Percentiles rank a stretch among this genome's conserved stretches.
Conservation (phyloP, 2,797 vertebrate species). For the Coendou prehensilis region DNA sequence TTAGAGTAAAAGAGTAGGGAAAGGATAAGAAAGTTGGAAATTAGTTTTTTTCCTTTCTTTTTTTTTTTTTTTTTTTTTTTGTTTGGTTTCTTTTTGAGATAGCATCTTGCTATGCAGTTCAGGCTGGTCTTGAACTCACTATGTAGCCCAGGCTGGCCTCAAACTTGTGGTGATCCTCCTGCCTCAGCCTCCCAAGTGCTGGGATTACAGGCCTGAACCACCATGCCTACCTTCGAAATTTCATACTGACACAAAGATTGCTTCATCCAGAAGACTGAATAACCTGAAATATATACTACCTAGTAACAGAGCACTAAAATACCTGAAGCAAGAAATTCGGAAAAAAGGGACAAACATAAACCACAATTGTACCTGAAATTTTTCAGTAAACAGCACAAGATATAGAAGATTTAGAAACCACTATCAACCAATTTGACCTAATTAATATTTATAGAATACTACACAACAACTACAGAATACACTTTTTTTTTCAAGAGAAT, state of each 20-base stretch:
- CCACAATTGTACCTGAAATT: neutral
- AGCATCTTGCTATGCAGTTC: neutral
- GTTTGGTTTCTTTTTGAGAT: neutral
- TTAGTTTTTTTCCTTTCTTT: neutral
- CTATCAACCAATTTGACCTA: constrained; percentile 51
- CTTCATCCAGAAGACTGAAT: neutral
- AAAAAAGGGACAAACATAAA: neutral
- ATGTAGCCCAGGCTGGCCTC: neutral
- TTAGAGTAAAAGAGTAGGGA: neutral
- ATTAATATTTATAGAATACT: constrained; percentile 49
- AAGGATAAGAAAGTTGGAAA: neutral
- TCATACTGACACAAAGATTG: constrained; percentile 23
- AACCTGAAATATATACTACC: neutral
- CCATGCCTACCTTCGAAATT: neutral
- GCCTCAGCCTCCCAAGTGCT: neutral
- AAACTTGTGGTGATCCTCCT: neutral
- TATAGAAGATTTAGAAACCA: constrained; percentile 58
- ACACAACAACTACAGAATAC: neutral
- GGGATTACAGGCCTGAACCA: neutral
- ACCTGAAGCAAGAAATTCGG: neutral
- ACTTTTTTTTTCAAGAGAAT: constrained; percentile 22
- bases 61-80: neutral
- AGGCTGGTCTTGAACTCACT: neutral
- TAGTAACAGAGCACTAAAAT: neutral
- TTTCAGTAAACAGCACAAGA: constrained; percentile 22